A percentile compares a stretch with the other conserved stretches of the same genome.
Evolutionary conservation across 2,888 invertebrate genomes (phyloP).

Genomic region (Aphrophora alni): DNA sequence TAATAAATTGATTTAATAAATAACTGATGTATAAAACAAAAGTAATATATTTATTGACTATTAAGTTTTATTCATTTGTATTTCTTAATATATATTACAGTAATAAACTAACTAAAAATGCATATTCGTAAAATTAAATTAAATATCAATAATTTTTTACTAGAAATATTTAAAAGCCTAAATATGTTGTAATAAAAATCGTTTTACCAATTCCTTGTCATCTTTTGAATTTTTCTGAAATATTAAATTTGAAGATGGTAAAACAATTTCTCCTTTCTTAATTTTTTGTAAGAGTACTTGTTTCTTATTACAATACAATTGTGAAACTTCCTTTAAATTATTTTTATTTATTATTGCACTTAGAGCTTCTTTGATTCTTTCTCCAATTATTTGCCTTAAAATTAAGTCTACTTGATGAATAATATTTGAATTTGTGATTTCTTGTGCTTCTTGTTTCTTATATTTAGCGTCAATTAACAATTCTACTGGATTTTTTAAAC

Average conservation of each 20-base stretch:
- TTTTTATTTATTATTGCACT: constrained; percentile 10
- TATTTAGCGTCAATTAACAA: constrained; percentile 14
- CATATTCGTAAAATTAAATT: too few relatives aligned
- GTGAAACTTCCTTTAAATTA: constrained; percentile 17
- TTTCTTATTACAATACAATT: constrained; percentile 25
- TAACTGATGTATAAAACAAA: too few relatives aligned
- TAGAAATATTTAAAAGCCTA: too few relatives aligned
- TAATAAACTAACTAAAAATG: too few relatives aligned
- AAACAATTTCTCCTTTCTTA: constrained; percentile 36
- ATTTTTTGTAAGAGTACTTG: constrained; percentile 41
- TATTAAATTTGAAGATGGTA: constrained; percentile 37
- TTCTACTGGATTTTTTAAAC: constrained; percentile 39
- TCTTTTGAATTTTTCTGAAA: background rate
- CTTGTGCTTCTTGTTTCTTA: constrained; percentile 35
- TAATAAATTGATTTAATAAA: too few relatives aligned
- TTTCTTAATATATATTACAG: too few relatives aligned
- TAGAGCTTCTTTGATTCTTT: constrained; percentile 37
- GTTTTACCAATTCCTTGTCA: constrained; percentile 12
- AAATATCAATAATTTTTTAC: too few relatives aligned
- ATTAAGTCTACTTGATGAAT: constrained; percentile 51
- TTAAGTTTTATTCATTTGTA: too few relatives aligned
- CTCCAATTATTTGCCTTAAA: constrained; percentile 47
- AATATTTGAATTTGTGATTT: constrained; percentile 43
- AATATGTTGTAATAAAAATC: constrained; percentile 1
- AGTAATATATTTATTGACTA: too few relatives aligned